Evolutionary conservation across 1,140 invertebrate genomes (phyloP), one percentile per base, ranked within the genome.

Genomic region (Tetramorium parvispinum): DNA sequence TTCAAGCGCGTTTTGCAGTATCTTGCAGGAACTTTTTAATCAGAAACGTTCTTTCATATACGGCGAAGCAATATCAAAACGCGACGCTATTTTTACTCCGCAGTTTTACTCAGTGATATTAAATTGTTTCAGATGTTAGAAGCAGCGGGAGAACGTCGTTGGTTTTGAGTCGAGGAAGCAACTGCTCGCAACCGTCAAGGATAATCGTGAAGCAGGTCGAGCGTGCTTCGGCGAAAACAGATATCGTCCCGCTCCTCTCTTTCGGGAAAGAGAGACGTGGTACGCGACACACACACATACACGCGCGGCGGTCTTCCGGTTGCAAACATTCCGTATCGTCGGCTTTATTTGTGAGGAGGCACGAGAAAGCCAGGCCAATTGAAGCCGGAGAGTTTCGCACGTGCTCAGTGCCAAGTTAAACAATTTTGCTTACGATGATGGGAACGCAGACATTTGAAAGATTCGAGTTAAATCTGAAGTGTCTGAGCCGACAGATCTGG

Each of bases 161-260:
- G 37, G 37, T 71, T 82, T 82, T 51, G 24, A 43, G 37, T 46
- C 21, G 43, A 27, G 53, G 21, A 13, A 57, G 27, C 40, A 78
- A 83, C 18, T n/a, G 68, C 49, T 82, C 53, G 37, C 53, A 24
- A 57, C 40, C 66, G 37, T 83, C 68, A 49, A 46, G 40, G 53
- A 83, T 83, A 73, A 83, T 83, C 79, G 53, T n/a, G 40, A 83
- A 82, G 71, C 65, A 81, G 40, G 53, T 82, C 66, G 66, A 83
- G 79, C 53, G 79, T 83, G 18, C 21, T 55, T 68, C 40, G 53
- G 49, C 24, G 53, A 83, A 83, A 83, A 49, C 68, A 75, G 40
- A 83, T 59, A 70, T 16, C 37, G 53, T 49, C 68, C 59, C 27
- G 32, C n/a, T 73, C 27, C 27, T 73, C 24, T 27, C 24, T 55